These are phyloP conservation scores for Troides helena DNA, from an alignment of 2,888 invertebrate species.

Conservation along the genomic window DNA sequence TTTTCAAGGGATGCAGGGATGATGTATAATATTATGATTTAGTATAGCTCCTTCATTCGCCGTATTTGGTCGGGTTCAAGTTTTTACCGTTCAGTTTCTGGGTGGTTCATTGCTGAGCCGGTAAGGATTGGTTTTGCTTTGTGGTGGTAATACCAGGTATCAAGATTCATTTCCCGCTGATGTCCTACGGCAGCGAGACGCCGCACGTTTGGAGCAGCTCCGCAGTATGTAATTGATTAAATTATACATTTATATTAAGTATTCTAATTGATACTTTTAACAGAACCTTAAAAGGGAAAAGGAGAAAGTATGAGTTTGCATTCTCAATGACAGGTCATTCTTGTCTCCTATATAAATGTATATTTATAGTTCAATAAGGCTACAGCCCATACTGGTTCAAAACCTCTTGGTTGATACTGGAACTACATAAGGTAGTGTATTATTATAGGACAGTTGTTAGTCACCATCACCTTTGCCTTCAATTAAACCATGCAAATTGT, in stretches of 20 bases:
- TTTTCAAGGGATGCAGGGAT: constrained; percentile 46
- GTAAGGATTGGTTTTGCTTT: constrained; percentile 33
- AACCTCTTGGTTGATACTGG: too few relatives aligned
- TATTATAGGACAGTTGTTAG: too few relatives aligned
- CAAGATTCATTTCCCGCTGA: constrained; percentile 81
- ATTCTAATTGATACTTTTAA: too few relatives aligned
- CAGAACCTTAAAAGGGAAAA: too few relatives aligned
- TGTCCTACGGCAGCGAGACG: constrained; percentile 78
- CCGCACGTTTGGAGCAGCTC: constrained; percentile 78
- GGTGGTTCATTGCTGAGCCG: constrained; percentile 8
- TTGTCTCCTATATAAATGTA: too few relatives aligned
- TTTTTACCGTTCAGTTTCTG: neutral
- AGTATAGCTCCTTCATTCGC: constrained; percentile 50
- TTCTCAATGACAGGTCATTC: too few relatives aligned
- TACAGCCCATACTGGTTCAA: too few relatives aligned
- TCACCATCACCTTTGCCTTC: too few relatives aligned
- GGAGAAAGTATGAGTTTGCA: too few relatives aligned
- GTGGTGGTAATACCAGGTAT: constrained; percentile 48
- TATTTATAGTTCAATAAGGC: too few relatives aligned
- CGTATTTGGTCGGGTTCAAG: constrained; percentile 30
- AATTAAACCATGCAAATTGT: too few relatives aligned
- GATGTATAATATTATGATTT: constrained; percentile 65
- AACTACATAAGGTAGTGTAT: too few relatives aligned
- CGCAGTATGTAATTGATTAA: constrained; percentile 51
- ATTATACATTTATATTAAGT: constrained; percentile 7